Base-by-base conservation (phyloP, 2,113 vertebrate species). In the Promerops cafer region DNA sequence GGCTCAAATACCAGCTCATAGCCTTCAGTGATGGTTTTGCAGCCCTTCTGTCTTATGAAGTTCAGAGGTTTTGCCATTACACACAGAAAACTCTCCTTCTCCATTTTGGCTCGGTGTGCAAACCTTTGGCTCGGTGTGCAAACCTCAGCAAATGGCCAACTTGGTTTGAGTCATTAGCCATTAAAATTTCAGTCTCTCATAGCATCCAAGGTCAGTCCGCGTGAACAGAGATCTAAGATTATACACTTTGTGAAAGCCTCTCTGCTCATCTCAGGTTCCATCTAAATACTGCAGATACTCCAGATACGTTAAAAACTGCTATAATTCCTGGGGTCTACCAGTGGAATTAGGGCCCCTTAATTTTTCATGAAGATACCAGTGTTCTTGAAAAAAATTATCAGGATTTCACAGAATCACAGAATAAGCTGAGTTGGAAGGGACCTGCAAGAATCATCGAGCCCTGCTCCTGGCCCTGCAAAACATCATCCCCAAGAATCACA, bases 401-500 rank as follows among this genome's bases (percentile, higher is more conserved):
- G 18, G 18, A 85, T 75, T 89, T 60, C 53, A 18, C 27, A 52
- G 54, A 70, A 35, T 70, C 13, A 52, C 56, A 77, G 39, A 69
- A 28, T 37, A 33, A 37, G 4, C 6, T 69, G 63, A 52, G 39
- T 19, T 77, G 54, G 33, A 37, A 60, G 39, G 10, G 27, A 24
- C 5, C 9, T 0, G 0, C 33, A 53, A 60, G 12, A 33, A 60
- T 53, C 22, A 16, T 33, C 0, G 1, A 45, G 18, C 33, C 23
- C 47, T 69, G 5, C 15, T 45, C 27, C 54, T 37, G 33, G 37
- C 11, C 18, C 27, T 39, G 28, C 15, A 45, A 18, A 45, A 1
- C 19, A 23, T 5, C 12, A 24, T 52, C 12, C 10, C 28, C 19
- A 23, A 9, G 23, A 77, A 12, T 33, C 9, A 10, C 9, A 60